phyloP scores from a whole-genome alignment of 2,113 vertebrate genomes.

The Grantiella picta region DNA sequence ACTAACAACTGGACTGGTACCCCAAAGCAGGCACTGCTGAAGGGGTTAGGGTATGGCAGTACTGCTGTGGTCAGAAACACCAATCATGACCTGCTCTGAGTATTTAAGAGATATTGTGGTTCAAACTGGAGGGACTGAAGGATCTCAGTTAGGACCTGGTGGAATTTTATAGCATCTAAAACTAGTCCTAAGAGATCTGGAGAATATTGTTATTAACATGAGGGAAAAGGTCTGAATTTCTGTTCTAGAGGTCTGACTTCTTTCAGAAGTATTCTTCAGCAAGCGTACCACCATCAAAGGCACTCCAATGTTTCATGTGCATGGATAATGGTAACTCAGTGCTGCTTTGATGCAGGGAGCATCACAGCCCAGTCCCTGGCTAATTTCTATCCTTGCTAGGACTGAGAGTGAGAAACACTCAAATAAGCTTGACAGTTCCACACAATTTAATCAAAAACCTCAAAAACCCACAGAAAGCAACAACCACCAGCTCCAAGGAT shows the following conservation, averaged over 20 bases:
- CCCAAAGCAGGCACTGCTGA: fast-evolving
- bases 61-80: fast-evolving
- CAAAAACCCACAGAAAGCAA: not conserved
- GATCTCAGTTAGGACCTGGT: not conserved
- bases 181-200: not conserved
- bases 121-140: not conserved
- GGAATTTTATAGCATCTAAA: not conserved
- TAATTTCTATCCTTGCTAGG: not conserved
- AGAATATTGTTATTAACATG: not conserved
- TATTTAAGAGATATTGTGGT: not conserved
- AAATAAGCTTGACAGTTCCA: not conserved
- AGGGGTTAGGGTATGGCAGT: not conserved
- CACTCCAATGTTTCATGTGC: fast-evolving
- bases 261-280: not conserved
- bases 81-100: not conserved
- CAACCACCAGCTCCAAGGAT: not conserved
- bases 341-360: not conserved
- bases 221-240: not conserved
- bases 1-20: not conserved
- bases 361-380: not conserved
- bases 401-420: not conserved
- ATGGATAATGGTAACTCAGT: not conserved
- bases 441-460: slow-evolving; percentile 23
- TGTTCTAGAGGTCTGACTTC: not conserved
- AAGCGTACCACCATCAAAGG: not conserved